Percentiles rank a stretch among this genome's conserved stretches.
phyloP scores from a whole-genome alignment of 2,113 vertebrate species.

The Trogon surrucura region DNA sequence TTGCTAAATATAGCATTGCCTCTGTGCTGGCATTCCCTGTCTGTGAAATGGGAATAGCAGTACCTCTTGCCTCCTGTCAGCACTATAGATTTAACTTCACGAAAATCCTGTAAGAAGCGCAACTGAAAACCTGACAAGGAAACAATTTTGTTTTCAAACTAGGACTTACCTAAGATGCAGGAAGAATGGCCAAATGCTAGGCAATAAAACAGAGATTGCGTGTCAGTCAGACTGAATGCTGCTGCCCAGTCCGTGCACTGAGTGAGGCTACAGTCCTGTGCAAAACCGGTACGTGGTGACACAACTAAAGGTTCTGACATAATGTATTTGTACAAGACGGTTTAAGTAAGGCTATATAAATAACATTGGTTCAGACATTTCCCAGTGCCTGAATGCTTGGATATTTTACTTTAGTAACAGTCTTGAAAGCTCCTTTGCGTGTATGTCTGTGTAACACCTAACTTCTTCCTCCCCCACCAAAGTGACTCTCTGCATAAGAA shows the following conservation, averaged over 20 bases:
- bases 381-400: neutral
- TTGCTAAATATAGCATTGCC: neutral
- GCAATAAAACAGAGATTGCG: neutral
- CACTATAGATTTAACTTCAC: neutral
- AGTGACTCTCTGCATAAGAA: neutral
- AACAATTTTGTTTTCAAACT: neutral
- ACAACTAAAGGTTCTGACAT: neutral
- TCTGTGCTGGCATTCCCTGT: neutral
- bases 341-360: neutral
- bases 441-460: neutral
- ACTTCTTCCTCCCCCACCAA: neutral
- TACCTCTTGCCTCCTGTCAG: neutral
- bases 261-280: neutral
- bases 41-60: neutral
- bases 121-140: neutral
- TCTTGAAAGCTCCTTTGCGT: neutral
- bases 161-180: neutral
- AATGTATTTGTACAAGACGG: neutral
- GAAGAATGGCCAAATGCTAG: neutral
- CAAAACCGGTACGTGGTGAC: neutral
- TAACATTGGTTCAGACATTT: neutral
- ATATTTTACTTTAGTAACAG: neutral
- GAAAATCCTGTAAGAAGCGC: neutral
- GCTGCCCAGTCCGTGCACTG: neutral
- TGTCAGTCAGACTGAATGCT: neutral